A percentile compares a stretch with the other conserved stretches of the same genome.
Evolutionary conservation across 2,797 vertebrate genomes (phyloP).

Genomic region (Tolypeutes matacus): DNA sequence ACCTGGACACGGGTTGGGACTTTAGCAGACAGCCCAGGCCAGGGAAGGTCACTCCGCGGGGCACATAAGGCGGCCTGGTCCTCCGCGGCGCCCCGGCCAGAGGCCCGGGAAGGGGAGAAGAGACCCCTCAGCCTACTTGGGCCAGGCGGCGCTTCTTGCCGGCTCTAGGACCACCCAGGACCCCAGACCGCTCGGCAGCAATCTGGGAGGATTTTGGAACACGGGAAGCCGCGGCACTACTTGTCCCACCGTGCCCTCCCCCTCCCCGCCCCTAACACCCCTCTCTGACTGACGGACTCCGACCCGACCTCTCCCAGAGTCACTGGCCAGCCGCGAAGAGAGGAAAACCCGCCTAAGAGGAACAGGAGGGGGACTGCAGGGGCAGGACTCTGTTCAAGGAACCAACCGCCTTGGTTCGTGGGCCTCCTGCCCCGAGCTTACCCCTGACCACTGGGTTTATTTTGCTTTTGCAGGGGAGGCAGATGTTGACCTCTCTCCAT

Average conservation of each 20-base stretch:
- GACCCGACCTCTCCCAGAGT: background rate
- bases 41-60: constrained; percentile 1
- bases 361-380: background rate
- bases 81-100: constrained; percentile 22
- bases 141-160: background rate
- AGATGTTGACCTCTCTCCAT: constrained; percentile 53
- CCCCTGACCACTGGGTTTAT: constrained; percentile 69
- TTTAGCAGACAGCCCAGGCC: constrained; percentile 35
- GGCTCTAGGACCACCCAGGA: constrained; percentile 77
- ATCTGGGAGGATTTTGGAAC: constrained; percentile 65
- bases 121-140: constrained; percentile 35
- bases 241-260: background rate
- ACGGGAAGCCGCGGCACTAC: background rate
- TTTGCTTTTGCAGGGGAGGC: constrained; percentile 70
- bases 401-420: background rate
- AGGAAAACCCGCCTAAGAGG: constrained; percentile 55
- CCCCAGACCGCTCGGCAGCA: constrained; percentile 11
- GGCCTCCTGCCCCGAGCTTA: constrained; percentile 24
- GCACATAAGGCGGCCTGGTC: constrained; percentile 64
- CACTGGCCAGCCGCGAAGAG: background rate
- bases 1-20: background rate
- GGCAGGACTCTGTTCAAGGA: background rate
- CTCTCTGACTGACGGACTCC: background rate
- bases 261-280: background rate
- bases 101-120: constrained; percentile 49